Evolutionary conservation across 2,113 vertebrate genomes (phyloP), one percentile per base, ranked within the genome.

Genomic region (Corythornis vintsioides): DNA sequence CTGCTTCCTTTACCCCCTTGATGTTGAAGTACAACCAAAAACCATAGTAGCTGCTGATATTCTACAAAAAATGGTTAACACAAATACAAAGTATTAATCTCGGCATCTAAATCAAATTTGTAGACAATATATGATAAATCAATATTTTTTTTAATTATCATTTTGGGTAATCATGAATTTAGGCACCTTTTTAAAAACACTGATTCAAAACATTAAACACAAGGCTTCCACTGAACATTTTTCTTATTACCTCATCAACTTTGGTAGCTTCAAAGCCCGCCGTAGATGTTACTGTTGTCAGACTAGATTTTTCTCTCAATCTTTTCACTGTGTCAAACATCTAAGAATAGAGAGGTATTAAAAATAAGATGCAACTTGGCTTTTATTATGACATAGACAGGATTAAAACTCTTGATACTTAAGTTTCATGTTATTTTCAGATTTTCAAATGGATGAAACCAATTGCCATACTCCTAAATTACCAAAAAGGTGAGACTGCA

Each of bases 241-340:
- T 63, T 78, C n/a, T 83, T 60, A 88, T 97, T 98, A 99, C 99
- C 98, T 99, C 99, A 95, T 99, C 98, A 79, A 96, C 97, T 93
- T 97, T 99, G 89, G 96, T 84, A 70, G 97, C 96, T 79, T 99
- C 98, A 89, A 97, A 90, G 78, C 96, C 97, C 82, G 98, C 97
- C 40, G 97, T 93, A 78, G 97, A 55, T n/a, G 97, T 94, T 56
- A 98, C 95, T 77, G 98, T 89, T 52, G 98, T 90, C 83, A 98
- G 97, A 95, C 96, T 98, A 50, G 98, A 99, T 92, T 99, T 99
- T 97, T 99, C 99, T 96, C 98, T 98, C 91, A 99, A 94, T 95
- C 98, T 98, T 96, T 99, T 99, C 81, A 99, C 98, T 53, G 97
- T 98, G 88, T 99, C 99, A 98, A 99, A 99, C 98, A 99, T 99